phyloP scores from a whole-genome alignment of 2,888 invertebrate species.

The Muscina levida region DNA sequence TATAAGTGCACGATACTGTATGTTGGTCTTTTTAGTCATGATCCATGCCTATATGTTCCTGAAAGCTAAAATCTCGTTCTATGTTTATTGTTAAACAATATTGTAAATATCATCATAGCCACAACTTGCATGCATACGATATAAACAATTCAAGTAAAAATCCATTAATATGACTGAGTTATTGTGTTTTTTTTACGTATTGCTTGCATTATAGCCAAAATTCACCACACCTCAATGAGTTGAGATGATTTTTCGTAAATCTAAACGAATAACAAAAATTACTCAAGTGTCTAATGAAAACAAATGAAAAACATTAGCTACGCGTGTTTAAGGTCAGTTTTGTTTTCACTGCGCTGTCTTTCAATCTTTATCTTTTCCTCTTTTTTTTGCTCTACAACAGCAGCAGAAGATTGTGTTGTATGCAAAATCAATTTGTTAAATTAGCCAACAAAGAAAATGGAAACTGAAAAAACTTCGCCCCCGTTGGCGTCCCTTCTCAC shows the following conservation, averaged over 20 bases:
- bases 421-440: slow-evolving; percentile 25
- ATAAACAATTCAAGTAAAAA: too few species aligned
- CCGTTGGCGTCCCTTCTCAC: too few species aligned
- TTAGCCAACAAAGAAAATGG: slow-evolving; percentile 26
- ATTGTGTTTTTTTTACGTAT: too few species aligned
- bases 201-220: slow-evolving; percentile 33
- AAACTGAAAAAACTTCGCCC: not conserved
- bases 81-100: too few species aligned
- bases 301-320: slow-evolving; percentile 9
- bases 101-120: too few species aligned
- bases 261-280: slow-evolving; percentile 5
- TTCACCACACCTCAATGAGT: slow-evolving; percentile 43
- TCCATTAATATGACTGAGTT: too few species aligned
- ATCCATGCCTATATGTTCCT: too few species aligned
- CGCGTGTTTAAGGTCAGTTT: slow-evolving; percentile 60
- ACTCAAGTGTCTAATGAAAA: slow-evolving; percentile 5
- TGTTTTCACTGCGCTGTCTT: not conserved
- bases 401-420: slow-evolving; percentile 13
- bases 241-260: slow-evolving; percentile 30
- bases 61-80: too few species aligned
- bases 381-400: too few species aligned
- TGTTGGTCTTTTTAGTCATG: too few species aligned
- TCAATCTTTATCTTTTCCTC: not conserved
- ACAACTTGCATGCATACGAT: too few species aligned
- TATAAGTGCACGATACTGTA: too few species aligned